phyloP scores from a whole-genome alignment of 2,888 invertebrate species.

The Drosophila quinaria region DNA sequence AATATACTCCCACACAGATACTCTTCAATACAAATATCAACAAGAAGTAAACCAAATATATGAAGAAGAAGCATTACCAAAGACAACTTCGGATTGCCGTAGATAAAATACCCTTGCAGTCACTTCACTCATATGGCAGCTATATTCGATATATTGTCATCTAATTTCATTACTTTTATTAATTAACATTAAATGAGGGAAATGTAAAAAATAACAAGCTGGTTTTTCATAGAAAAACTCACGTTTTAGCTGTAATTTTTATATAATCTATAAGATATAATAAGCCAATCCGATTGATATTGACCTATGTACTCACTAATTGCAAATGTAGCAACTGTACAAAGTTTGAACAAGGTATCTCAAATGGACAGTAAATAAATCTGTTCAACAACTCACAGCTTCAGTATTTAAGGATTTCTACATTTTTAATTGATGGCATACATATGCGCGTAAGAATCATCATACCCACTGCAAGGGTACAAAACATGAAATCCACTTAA shows the following conservation, averaged over 20 bases:
- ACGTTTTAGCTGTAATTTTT: not conserved
- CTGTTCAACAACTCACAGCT: not conserved
- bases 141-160: not conserved
- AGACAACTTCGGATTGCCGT: conserved; percentile 2
- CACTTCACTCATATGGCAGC: not conserved
- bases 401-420: not conserved
- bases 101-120: conserved; percentile 16
- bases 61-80: not conserved
- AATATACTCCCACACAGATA: conserved; percentile 23
- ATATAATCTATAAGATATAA: not conserved
- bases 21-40: conserved; percentile 39
- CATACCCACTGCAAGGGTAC: conserved; percentile 23
- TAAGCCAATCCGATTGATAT: not conserved
- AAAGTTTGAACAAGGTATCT: not conserved
- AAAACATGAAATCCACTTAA: conserved; percentile 34
- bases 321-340: not conserved
- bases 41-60: conserved; percentile 8
- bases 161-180: not conserved
- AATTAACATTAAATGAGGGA: not conserved
- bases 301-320: not conserved
- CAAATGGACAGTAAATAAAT: not conserved
- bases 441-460: not conserved
- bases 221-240: not conserved
- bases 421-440: not conserved
- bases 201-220: not conserved